Conservation (phyloP, 2,888 invertebrate species). For the Lymantria dispar region DNA sequence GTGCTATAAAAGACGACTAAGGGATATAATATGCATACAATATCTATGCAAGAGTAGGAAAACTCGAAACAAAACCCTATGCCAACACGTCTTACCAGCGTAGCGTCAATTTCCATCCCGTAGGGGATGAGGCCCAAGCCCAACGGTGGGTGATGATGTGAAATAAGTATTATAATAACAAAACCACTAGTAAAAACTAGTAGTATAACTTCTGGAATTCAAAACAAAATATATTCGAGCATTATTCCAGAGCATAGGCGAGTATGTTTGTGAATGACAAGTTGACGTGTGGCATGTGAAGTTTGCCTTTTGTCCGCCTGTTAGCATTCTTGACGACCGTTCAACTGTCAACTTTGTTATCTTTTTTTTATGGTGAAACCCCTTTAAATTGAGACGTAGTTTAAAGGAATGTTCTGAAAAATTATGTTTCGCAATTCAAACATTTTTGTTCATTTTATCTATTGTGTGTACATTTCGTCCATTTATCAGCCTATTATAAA, state of each 20-base stretch:
- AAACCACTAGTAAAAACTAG: not conserved
- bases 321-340: conserved; percentile 14
- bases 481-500: too few species aligned
- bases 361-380: conserved; percentile 9
- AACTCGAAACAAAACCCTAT: too few species aligned
- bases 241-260: conserved; percentile 16
- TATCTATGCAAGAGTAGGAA: too few species aligned
- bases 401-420: conserved; percentile 2
- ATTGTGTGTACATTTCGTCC: too few species aligned
- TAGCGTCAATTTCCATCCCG: too few species aligned
- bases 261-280: conserved; percentile 22
- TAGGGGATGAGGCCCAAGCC: too few species aligned
- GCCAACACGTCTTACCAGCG: too few species aligned
- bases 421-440: too few species aligned
- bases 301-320: conserved; percentile 15
- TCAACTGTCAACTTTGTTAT: not conserved
- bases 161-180: not conserved
- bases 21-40: too few species aligned
- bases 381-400: conserved; percentile 10
- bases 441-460: too few species aligned
- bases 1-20: too few species aligned
- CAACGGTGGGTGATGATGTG: too few species aligned
- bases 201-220: conserved; percentile 4
- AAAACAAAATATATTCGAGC: conserved; percentile 24
- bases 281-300: conserved; percentile 24